These are phyloP conservation scores for Pelobates fuscus DNA, from an alignment of 2,113 vertebrate genomes.

Conservation along the genomic window DNA sequence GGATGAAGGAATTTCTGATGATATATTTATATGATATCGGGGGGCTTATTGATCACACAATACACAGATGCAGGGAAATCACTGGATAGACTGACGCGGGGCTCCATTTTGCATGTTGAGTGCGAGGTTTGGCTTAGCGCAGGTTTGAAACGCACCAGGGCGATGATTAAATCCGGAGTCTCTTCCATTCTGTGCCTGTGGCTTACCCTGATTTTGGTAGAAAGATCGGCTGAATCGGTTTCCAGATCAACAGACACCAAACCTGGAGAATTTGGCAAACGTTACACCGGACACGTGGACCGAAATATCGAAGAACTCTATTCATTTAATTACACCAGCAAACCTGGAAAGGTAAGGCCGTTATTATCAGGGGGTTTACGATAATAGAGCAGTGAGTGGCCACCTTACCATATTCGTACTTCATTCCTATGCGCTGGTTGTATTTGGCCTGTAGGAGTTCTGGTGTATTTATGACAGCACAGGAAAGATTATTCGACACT, in stretches of 20 bases:
- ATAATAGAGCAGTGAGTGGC: no score
- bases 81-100: background rate
- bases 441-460: no score
- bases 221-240: background rate
- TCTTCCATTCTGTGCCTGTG: constrained; percentile 53
- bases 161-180: background rate
- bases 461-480: no score
- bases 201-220: constrained; percentile 24
- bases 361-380: background rate
- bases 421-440: no score
- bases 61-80: background rate
- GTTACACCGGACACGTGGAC: constrained; percentile 67
- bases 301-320: constrained; percentile 67
- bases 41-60: background rate
- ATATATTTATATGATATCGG: background rate
- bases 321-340: constrained; percentile 70
- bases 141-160: background rate
- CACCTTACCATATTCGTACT: no score
- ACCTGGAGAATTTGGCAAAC: constrained; percentile 61
- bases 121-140: background rate
- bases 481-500: no score
- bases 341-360: constrained; percentile 70
- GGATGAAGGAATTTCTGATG: background rate
- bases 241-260: constrained; percentile 39
- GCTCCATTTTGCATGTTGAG: background rate